Conservation (phyloP, 2,888 invertebrate species). For the Loripinus fragilis region DNA sequence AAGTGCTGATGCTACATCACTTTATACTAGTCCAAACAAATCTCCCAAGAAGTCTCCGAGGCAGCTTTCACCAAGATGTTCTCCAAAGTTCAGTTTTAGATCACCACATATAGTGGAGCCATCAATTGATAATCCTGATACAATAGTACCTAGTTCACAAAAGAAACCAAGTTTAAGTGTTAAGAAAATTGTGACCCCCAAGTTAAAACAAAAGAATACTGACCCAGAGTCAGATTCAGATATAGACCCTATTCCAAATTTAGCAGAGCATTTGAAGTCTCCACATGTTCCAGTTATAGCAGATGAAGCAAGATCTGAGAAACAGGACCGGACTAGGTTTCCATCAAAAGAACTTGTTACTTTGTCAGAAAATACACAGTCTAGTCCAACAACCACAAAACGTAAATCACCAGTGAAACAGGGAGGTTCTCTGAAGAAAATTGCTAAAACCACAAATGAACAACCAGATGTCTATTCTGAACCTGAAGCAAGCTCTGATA, state of each 20-base stretch:
- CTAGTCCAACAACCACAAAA: neutral
- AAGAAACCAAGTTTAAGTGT: neutral
- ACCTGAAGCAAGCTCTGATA: neutral
- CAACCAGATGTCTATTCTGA: neutral
- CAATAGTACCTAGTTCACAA: neutral
- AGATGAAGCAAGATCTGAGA: neutral
- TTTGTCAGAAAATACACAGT: neutral
- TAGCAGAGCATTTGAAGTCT: slow-evolving; percentile 20
- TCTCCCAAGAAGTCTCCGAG: neutral
- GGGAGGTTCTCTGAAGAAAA: neutral
- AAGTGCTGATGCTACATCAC: neutral
- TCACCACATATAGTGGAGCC: neutral
- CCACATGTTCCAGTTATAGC: slow-evolving; percentile 7
- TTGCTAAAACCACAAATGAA: neutral
- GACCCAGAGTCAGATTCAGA: slow-evolving; percentile 21
- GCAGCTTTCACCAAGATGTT: neutral
- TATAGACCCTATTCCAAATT: neutral
- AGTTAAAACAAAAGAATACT: neutral
- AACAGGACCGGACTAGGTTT: neutral
- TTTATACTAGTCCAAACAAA: neutral
- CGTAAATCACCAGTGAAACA: neutral
- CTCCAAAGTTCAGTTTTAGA: neutral
- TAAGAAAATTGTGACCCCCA: neutral
- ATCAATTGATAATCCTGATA: neutral
- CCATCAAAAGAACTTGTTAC: neutral